Conservation (phyloP, 92 coral and sea anemone species). For the Galaxea fascicularis region DNA sequence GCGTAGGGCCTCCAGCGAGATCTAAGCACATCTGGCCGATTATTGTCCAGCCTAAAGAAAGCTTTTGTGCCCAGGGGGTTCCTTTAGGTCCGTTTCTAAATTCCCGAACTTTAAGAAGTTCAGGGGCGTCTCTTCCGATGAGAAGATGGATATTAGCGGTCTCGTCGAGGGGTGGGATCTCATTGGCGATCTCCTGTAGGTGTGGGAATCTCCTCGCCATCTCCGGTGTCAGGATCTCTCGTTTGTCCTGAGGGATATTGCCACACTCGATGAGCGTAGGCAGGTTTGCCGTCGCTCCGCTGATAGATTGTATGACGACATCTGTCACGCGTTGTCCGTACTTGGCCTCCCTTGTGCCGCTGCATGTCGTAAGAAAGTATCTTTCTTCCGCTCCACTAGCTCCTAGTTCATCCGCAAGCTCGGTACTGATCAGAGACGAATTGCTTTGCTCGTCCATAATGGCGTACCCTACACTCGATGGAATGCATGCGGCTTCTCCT, state of each 20-base stretch:
- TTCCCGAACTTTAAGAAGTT: slow-evolving; percentile 62
- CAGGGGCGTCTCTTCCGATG: slow-evolving; percentile 72
- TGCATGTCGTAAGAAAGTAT: slow-evolving; percentile 68
- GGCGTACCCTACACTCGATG: background rate
- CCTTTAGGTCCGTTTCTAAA: no score
- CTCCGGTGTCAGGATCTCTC: slow-evolving; percentile 66
- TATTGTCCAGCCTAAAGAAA: slow-evolving; percentile 67
- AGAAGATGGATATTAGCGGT: slow-evolving; percentile 57
- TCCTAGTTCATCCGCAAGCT: slow-evolving; percentile 47
- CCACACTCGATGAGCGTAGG: slow-evolving; percentile 65
- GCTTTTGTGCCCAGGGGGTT: slow-evolving; percentile 54
- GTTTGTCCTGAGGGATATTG: slow-evolving; percentile 55
- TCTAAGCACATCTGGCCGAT: slow-evolving; percentile 71
- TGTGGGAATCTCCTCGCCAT: slow-evolving; percentile 73
- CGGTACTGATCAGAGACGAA: slow-evolving; percentile 34
- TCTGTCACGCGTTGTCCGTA: slow-evolving; percentile 69
- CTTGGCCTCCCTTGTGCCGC: slow-evolving; percentile 53
- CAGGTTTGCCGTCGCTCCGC: slow-evolving; percentile 39
- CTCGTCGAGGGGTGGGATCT: slow-evolving; percentile 65
- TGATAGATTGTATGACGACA: slow-evolving; percentile 17
- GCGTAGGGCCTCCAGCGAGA: slow-evolving; percentile 50
- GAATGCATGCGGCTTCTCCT: background rate
- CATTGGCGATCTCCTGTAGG: slow-evolving; percentile 52
- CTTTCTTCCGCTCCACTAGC: slow-evolving; percentile 48
- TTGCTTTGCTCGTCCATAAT: slow-evolving; percentile 11